These are phyloP conservation scores for Bombus cullumanus DNA, from an alignment of 1,140 invertebrate genomes.

Conservation along the genomic window DNA sequence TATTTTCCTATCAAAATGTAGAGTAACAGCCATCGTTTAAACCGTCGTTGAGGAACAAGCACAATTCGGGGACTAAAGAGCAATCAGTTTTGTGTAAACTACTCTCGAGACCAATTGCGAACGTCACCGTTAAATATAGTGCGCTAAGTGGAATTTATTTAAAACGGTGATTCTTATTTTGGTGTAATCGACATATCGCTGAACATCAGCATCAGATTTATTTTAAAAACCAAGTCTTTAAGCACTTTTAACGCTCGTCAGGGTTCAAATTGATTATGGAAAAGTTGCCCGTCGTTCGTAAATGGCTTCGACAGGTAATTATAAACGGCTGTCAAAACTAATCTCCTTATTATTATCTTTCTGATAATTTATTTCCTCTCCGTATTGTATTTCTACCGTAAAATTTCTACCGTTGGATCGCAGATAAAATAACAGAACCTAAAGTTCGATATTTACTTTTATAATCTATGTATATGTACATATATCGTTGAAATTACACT, in stretches of 20 bases:
- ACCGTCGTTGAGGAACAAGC: not conserved
- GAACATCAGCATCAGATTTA: not conserved
- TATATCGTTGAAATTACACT: not conserved
- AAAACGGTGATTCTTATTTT: conserved; percentile 11
- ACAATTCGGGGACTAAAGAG: not conserved
- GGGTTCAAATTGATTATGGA: not conserved
- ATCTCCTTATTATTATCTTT: not conserved
- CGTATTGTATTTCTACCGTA: not conserved
- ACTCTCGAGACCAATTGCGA: not conserved
- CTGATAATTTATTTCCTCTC: not conserved
- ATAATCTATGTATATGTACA: no score
- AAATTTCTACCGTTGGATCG: no score
- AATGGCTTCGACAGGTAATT: not conserved
- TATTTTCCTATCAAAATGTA: not conserved
- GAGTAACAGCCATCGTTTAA: not conserved
- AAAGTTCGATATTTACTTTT: not conserved
- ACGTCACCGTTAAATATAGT: conserved; percentile 26
- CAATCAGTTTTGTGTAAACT: conserved; percentile 14
- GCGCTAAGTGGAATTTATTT: conserved; percentile 24
- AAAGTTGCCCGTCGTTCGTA: not conserved
- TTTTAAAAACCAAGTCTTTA: not conserved
- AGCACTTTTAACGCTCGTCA: not conserved
- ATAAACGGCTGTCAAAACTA: not conserved
- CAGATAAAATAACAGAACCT: not conserved
- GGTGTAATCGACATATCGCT: not conserved